Conservation (phyloP, 2,888 invertebrate genomes). For the Archaeoteleia sp. region DNA sequence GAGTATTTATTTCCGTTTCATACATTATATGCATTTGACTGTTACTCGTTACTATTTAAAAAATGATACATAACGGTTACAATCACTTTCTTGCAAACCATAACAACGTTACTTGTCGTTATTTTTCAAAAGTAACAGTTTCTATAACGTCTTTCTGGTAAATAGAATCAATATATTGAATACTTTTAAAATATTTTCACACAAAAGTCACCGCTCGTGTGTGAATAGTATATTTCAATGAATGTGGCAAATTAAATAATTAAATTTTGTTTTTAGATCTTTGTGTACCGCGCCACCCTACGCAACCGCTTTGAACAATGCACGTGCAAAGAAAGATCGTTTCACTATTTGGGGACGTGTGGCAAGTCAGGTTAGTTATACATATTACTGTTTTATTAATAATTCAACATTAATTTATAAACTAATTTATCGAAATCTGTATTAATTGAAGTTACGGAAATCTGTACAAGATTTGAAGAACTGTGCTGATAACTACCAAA, state of each 20-base stretch:
- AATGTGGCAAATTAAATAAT: no score
- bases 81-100: no score
- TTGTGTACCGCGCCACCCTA: constrained; percentile 94
- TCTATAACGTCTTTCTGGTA: neutral
- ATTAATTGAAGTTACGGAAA: constrained; percentile 79
- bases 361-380: constrained; percentile 83
- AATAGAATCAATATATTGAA: neutral
- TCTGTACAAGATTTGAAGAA: constrained; percentile 83
- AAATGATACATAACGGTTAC: no score
- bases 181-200: no score
- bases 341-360: constrained; percentile 87
- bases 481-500: constrained; percentile 84
- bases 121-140: no score
- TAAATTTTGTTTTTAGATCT: constrained; percentile 74
- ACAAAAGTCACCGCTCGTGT: no score
- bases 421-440: constrained; percentile 10
- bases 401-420: constrained; percentile 2
- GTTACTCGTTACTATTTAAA: no score
- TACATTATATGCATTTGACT: no score
- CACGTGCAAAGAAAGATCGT: constrained; percentile 86
- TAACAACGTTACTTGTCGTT: no score
- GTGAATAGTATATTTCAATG: no score
- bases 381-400: no score
- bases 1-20: no score
- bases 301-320: constrained; percentile 90